Evolutionary conservation across 1,140 invertebrate genomes (phyloP).

Genomic region (Drosophila ogumai): DNA sequence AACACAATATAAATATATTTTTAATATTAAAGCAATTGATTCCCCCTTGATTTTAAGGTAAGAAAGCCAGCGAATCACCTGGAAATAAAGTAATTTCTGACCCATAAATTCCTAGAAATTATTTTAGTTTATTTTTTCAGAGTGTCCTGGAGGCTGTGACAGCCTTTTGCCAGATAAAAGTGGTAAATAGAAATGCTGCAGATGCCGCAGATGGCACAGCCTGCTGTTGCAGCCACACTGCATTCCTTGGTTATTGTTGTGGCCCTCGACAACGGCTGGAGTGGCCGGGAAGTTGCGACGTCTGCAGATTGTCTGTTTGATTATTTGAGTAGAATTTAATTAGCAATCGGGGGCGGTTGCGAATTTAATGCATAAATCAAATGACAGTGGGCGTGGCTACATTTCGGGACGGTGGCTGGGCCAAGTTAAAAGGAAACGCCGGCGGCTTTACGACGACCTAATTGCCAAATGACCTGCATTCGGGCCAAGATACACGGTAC

Average conservation of each 20-base stretch:
- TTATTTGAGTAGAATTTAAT: conserved; percentile 62
- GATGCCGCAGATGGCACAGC: conserved; percentile 23
- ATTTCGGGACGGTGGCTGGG: not conserved
- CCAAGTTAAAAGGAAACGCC: conserved; percentile 27
- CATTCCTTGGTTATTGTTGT: conserved; percentile 49
- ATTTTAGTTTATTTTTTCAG: not conserved
- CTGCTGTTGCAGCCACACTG: conserved; percentile 35
- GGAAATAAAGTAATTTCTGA: too few relatives aligned
- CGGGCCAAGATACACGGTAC: conserved; percentile 57
- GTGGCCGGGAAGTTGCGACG: conserved; percentile 37
- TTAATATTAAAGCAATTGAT: too few relatives aligned
- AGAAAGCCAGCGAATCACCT: not conserved
- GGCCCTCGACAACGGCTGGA: conserved; percentile 40
- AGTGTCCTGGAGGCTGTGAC: conserved; percentile 27
- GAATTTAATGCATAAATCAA: conserved; percentile 54
- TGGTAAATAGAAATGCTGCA: conserved; percentile 48
- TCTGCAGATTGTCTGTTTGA: conserved; percentile 51
- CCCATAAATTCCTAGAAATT: too few relatives aligned
- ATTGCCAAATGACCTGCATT: conserved; percentile 73
- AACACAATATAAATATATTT: too few relatives aligned
- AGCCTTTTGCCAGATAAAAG: conserved; percentile 48
- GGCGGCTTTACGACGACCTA: conserved; percentile 47
- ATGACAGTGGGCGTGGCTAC: conserved; percentile 17
- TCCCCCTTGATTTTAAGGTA: not conserved
- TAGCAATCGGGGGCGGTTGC: conserved; percentile 45